Percentiles rank a stretch among this genome's conserved stretches.
Conservation (phyloP, 2,888 invertebrate genomes). For the Podotricha telesiphe region DNA sequence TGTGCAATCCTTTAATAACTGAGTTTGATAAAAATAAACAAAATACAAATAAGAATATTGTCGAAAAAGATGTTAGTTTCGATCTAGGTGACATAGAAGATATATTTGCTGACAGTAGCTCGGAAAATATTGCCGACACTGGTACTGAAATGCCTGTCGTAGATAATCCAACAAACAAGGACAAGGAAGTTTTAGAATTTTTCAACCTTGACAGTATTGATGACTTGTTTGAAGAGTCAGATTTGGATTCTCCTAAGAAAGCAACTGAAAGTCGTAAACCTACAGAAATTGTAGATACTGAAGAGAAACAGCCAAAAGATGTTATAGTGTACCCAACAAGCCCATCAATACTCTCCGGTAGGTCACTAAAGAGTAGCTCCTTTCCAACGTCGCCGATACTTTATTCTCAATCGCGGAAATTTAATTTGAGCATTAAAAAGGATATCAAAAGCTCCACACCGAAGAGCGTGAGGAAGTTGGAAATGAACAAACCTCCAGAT, state of each 20-base stretch:
- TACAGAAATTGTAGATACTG: background rate
- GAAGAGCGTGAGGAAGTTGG: conserved; percentile 51
- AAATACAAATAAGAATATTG: conserved; percentile 34
- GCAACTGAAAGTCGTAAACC: background rate
- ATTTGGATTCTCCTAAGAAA: conserved; percentile 45
- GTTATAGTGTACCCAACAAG: conserved; percentile 51
- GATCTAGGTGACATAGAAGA: conserved; percentile 72
- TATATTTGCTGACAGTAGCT: conserved; percentile 67
- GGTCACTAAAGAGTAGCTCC: conserved; percentile 43
- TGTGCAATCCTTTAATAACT: conserved; percentile 40
- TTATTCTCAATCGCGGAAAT: conserved; percentile 61
- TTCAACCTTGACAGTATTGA: conserved; percentile 77
- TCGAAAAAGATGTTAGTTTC: conserved; percentile 61
- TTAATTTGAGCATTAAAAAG: conserved; percentile 56
- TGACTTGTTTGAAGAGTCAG: conserved; percentile 73
- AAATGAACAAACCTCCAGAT: conserved; percentile 43
- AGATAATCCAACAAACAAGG: conserved; percentile 46
- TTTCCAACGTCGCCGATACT: conserved; percentile 67
- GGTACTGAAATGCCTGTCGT: conserved; percentile 15
- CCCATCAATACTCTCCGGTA: conserved; percentile 72
- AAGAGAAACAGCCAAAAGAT: conserved; percentile 20
- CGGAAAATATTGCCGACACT: conserved; percentile 50
- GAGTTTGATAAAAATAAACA: conserved; percentile 34
- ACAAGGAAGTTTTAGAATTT: conserved; percentile 61
- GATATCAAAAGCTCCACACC: conserved; percentile 54